Evolutionary conservation across 2,113 vertebrate genomes (phyloP), one percentile per base, ranked within the genome.

Genomic region (Melanotaenia duboulayi): DNA sequence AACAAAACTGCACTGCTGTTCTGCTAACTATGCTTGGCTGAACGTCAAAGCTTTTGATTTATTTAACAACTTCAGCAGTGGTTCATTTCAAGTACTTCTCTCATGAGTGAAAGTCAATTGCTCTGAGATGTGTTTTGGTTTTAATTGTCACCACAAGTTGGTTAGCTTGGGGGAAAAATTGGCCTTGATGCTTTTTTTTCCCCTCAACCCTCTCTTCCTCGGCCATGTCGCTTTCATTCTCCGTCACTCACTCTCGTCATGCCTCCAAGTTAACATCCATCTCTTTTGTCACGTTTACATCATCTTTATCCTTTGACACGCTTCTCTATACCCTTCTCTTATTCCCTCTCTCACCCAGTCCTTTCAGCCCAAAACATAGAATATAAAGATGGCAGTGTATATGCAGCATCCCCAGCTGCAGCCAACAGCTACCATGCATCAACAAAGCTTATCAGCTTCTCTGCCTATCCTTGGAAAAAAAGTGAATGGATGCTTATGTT

Each of bases 391-490:
- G 74, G 73, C 77, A 71, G 28, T 28, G 69, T 2, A 7, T 24
- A 10, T 51, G 37, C 57, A 44, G 72, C 75, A 52, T 83, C 58
- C 23, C 37, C 49, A 59, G n/a, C 65, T 49, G 67, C 49, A 32
- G 49, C 70, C 55, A 69, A 20, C 61, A 60, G 78, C 71, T 65
- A 58, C 76, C 20, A 28, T n/a, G 40, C 71, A 74, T 71, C 1
- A 35, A 40, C 77, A 50, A 28, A 66, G 70, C 72, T 61, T 61
- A 70, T 86, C 70, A 56, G 32, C 75, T 35, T 76, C 40, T 68
- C 6, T 39, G 14, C 56, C 40, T 24, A 60, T 83, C 86, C 83
- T 87, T 80, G 67, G 78, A 65, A 75, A 71, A 16, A 16, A 61
- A 64, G 39, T 46, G 72, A 64, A 77, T 58, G 42, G 61, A 77